Base-by-base conservation (phyloP, 2,113 vertebrate species). In the Alaudala cheleensis region DNA sequence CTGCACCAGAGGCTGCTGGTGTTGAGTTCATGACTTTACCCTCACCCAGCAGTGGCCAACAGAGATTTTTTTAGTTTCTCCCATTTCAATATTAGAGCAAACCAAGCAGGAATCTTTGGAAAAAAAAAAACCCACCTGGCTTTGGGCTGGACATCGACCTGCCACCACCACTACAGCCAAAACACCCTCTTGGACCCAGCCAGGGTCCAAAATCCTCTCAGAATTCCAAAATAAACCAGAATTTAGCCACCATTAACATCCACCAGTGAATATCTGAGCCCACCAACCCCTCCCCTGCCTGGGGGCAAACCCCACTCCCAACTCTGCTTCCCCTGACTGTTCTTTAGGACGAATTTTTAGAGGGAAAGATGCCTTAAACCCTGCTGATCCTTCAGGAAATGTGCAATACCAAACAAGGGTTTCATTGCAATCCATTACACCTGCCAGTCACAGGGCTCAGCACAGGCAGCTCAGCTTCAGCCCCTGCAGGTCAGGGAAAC, bases 251-350 rank as follows among this genome's bases (percentile, higher is more conserved):
- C 26, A 1, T 42, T 42, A 23, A 44, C n/a, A 50, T 7, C 50
- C 6, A 0, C 40, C 40, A 20, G 47, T 8, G 13, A 71, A 12
- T 3, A 12, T 9, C 16, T 19, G 31, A 62, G 20, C 20, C 8
- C 53, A n/a, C 4, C 19, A 40, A 49, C 9, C 1, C 11, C 1
- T 37, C 8, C 51, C 49, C 8, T 2, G 37, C 4, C 44, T 21
- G 7, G 4, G 12, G 20, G 14, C 31, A 76, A 74, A 31, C 12
- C 33, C 58, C 62, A 5, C 7, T 25, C 33, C 72, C 67, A 64
- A 4, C 37, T 49, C 66, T 42, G 54, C 25, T 47, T 79, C 33
- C 40, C 56, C 60, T 53, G n/a, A 1, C 12, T 33, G 22, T 6
- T 12, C 37, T 23, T 44, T 5, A 31, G 45, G 50, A 44, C 3